Conservation (phyloP, 1,140 invertebrate species). For the Cydia strobilella region DNA sequence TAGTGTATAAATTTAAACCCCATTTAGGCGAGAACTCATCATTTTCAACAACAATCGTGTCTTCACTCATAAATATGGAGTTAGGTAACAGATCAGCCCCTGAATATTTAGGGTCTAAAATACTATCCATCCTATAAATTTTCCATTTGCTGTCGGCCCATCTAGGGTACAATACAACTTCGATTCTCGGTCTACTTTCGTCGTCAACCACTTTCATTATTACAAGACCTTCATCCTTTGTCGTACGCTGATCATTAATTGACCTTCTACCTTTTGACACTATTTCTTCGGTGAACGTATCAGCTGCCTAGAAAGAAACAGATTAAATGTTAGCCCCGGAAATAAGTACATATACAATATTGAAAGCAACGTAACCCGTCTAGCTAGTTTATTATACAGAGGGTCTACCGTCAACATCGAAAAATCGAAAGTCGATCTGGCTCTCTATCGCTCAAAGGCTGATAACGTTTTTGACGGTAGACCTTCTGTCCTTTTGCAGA, state of each 20-base stretch:
- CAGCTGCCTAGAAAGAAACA: not conserved
- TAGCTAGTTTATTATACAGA: too few species aligned
- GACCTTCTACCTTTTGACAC: conserved; percentile 40
- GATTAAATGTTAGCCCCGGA: too few species aligned
- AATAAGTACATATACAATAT: too few species aligned
- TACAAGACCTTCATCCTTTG: conserved; percentile 34
- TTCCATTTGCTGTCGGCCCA: not conserved
- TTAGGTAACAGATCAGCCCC: not conserved
- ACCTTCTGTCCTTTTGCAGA: too few species aligned
- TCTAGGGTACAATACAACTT: conserved; percentile 44
- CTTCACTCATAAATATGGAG: not conserved
- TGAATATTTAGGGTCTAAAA: not conserved
- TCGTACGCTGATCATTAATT: conserved; percentile 33
- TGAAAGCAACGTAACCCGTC: too few species aligned
- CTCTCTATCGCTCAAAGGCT: too few species aligned
- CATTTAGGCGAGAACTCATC: not conserved
- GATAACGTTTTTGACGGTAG: too few species aligned
- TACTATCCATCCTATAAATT: not conserved
- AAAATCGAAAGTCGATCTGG: too few species aligned
- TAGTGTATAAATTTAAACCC: not conserved
- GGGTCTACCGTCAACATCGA: too few species aligned
- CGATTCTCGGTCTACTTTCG: conserved; percentile 39
- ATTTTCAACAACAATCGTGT: not conserved
- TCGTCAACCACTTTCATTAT: conserved; percentile 45
- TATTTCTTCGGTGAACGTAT: not conserved